Conservation (phyloP, 2,797 vertebrate genomes). For the Rachycentron canadum region DNA sequence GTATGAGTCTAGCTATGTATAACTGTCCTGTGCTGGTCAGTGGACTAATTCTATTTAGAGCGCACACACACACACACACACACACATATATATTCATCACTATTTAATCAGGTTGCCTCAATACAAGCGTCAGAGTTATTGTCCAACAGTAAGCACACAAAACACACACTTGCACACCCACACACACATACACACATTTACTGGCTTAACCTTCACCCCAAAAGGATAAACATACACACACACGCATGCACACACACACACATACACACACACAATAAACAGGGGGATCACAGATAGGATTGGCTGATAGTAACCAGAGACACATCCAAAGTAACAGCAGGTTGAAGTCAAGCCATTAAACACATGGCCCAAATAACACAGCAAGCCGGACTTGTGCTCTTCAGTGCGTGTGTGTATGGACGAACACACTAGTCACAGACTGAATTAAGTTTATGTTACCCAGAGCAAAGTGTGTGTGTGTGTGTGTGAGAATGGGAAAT, state of each 20-base stretch:
- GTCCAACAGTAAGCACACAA: slow-evolving; percentile 38
- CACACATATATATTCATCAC: neutral
- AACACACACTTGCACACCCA: slow-evolving; percentile 9
- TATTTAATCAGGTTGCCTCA: slow-evolving; percentile 58
- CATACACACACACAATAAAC: slow-evolving; percentile 5
- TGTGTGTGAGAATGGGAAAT: neutral
- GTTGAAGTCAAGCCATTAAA: slow-evolving; percentile 8
- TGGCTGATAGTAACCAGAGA: slow-evolving; percentile 10
- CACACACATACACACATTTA: slow-evolving; percentile 13
- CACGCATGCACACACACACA: slow-evolving; percentile 4
- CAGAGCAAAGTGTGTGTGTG: neutral
- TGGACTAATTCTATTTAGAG: neutral
- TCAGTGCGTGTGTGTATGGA: neutral
- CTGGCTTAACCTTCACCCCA: slow-evolving; percentile 9
- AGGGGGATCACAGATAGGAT: neutral
- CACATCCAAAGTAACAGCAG: slow-evolving; percentile 5
- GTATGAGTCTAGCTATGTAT: neutral
- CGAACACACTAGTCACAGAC: neutral
- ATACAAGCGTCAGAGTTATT: slow-evolving; percentile 42
- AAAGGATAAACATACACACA: slow-evolving; percentile 16
- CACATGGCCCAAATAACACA: neutral
- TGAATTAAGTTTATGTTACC: neutral
- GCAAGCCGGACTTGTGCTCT: neutral
- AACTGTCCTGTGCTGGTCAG: slow-evolving; percentile 27
- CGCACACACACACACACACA: neutral